Evolutionary conservation across 1,140 invertebrate species (phyloP), one percentile per base, ranked within the genome.

Genomic region (Nylanderia fulva): DNA sequence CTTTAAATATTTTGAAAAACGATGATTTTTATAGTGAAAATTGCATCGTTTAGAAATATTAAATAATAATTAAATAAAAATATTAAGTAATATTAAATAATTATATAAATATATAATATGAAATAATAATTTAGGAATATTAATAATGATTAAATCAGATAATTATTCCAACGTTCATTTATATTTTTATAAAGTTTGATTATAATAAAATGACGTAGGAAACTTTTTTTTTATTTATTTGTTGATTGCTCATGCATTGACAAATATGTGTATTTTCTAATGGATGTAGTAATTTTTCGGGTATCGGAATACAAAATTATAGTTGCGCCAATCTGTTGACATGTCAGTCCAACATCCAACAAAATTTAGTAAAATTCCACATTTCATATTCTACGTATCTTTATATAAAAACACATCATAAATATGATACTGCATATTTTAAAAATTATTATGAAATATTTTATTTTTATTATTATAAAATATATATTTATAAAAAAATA

Each of bases 271-370:
- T 60, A 60, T 24, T 11, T 0, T 42, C 8, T 42, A 42, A 42
- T 42, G 9, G 9, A 64, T 75, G 24, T 77, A 79, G 63, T 79
- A 68, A 79, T 29, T 33, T 66, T 79, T 79, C 24, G 21, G 4
- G 61, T 79, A 48, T 39, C 45, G 42, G 60, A 79, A 79, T 66
- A 21, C 29, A 42, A 79, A 79, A 45, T 33, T 33, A 33, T 66
- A 13, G 21, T 79, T 79, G 45, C 60, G 75, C 29, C 75, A 64
- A 64, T 64, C 60, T 13, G 27, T 42, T 54, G 21, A 21, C 13
- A 15, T 18, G 2, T 54, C 42, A 79, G 68, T 76, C n/a, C n/a
- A 76, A 66, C 60, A 79, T 21, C 42, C 21, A 21, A 79, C 52
- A 21, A 45, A 79, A 79, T 63, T 63, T 79, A 79, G 9, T 52